Conservation (phyloP, 1,140 invertebrate species). For the Drosophila navojoa region DNA sequence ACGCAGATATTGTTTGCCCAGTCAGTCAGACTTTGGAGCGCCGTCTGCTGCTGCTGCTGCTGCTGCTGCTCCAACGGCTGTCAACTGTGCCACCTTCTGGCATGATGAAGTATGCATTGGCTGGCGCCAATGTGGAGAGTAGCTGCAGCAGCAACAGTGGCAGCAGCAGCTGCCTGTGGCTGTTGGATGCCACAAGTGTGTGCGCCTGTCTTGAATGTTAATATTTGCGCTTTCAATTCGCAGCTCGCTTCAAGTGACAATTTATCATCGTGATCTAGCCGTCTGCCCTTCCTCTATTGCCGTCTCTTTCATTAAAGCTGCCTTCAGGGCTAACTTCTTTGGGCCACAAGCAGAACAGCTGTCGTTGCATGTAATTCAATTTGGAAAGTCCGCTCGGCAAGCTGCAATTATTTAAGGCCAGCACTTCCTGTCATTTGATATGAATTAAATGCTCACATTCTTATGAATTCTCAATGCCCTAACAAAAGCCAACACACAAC, state of each 20-base stretch:
- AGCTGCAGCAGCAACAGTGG: conserved; percentile 2
- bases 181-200: conserved; percentile 65
- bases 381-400: conserved; percentile 2
- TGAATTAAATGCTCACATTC: conserved; percentile 76
- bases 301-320: neutral
- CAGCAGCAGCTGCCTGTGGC: conserved; percentile 4
- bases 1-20: conserved; percentile 21
- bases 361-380: conserved; percentile 33
- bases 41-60: neutral
- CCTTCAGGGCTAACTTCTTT: conserved; percentile 22
- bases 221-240: conserved; percentile 76
- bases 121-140: conserved; percentile 1
- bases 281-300: neutral
- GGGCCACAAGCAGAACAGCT: conserved; percentile 26
- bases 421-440: conserved; percentile 70
- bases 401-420: conserved; percentile 67
- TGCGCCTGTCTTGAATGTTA: conserved; percentile 71
- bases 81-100: conserved; percentile 12
- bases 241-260: conserved; percentile 49
- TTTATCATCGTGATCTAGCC: conserved; percentile 41
- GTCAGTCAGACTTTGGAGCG: conserved; percentile 7
- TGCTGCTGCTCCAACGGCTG: conserved; percentile 2
- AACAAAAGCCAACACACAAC: conserved; percentile 40
- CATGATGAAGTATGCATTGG: conserved; percentile 51
- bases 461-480: conserved; percentile 50